Conservation (phyloP, 2,888 invertebrate genomes). For the Bugulina stolonifera region DNA sequence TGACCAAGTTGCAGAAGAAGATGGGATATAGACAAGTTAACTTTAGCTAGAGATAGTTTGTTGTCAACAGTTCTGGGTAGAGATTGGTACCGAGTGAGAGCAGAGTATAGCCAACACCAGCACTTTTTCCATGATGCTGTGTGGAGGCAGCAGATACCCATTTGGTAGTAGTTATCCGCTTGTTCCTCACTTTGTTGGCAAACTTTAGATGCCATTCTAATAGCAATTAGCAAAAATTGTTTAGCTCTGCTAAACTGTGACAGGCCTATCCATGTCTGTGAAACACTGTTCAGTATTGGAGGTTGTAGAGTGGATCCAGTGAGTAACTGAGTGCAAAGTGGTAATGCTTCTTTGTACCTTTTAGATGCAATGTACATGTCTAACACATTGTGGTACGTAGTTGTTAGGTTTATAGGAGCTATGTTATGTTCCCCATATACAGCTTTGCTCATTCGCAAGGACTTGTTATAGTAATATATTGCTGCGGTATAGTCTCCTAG, state of each 20-base stretch:
- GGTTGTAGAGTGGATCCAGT: not conserved
- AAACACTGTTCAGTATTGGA: not conserved
- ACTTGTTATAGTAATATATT: not conserved
- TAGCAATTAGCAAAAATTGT: not conserved
- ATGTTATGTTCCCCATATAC: not conserved
- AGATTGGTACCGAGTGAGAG: not conserved
- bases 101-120: not conserved
- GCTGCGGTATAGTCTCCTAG: not conserved
- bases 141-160: not conserved
- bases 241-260: not conserved
- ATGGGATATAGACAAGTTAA: not conserved
- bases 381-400: not conserved
- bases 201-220: not conserved
- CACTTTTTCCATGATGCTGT: not conserved
- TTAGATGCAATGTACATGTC: not conserved
- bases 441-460: not conserved
- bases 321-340: not conserved
- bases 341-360: not conserved
- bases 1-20: not conserved
- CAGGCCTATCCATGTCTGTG: not conserved
- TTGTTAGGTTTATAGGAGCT: not conserved
- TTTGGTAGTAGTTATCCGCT: not conserved
- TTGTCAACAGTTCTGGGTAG: not conserved
- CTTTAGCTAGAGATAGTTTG: not conserved
- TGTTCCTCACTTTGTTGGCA: not conserved